Base-by-base conservation (phyloP, 2,888 invertebrate species). In the Chrysolina oricalcia region DNA sequence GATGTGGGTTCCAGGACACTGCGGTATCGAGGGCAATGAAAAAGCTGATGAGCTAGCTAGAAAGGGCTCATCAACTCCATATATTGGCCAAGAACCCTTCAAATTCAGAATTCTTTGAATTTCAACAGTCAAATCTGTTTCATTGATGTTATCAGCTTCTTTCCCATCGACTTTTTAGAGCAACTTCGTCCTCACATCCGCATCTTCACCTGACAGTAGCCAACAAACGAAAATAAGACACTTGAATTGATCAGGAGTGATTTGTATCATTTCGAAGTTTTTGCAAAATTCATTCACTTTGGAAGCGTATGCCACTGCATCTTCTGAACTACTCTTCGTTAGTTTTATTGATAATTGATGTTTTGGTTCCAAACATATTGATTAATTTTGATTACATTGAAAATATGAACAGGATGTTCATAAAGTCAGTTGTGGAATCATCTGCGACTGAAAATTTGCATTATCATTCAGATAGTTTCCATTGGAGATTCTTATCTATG, bases 241-340 rank as follows among this genome's bases (percentile, higher is more conserved):
- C 17, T 41, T 46, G 46, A 67, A 48, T 67, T 67, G 35, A n/a
- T 67, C 63, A 9, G 63, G 9, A 9, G 63, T n/a, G 3, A 63
- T 63, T 9, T 63, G 9, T 35, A 2, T 63, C 8, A 63, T 63
- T 3, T 63, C 10, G 10, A 41, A 63, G n/a, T 63, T 13, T 63
- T 63, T 40, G 15, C 40, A 41, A 15, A 35, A 35, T 40, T 40
- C 35, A 11, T 63, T 63, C 9, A 63, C 63, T 41, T 63, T 40
- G 9, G 63, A 2, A 10, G 35, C 63, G 10, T 35, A 35, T 6
- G 10, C 40, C 1, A 63, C 41, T 1, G n/a, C 27, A 63, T 35
- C 63, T 63, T 63, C 63, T 15, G n/a, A 8, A 15, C 9, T 35
- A 40, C 17, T 40, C 35, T 35, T 35, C 6, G 1, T 17, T 1